Conservation (phyloP, 2,113 vertebrate species). For the Carassius auratus region DNA sequence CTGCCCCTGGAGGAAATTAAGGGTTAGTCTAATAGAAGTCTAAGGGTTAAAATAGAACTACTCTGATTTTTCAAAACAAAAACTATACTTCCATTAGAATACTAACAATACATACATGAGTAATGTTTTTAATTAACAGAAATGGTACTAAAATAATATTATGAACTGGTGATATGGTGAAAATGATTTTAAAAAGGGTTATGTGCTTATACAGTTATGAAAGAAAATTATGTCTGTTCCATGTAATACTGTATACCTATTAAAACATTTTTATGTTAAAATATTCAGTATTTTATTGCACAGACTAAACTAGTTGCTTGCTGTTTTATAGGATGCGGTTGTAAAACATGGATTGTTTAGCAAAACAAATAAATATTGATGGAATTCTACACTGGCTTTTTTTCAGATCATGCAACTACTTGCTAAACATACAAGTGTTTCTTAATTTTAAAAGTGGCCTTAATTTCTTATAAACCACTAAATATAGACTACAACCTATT, state of each 20-base stretch:
- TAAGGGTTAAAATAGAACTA: neutral
- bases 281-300: neutral
- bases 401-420: neutral
- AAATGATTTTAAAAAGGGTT: neutral
- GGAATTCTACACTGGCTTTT: neutral
- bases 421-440: neutral
- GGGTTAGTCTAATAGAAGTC: neutral
- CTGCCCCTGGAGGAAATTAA: neutral
- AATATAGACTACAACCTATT: constrained; percentile 41
- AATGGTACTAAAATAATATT: neutral
- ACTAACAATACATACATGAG: neutral
- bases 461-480: neutral
- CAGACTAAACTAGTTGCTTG: neutral
- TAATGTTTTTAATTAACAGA: neutral
- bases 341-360: neutral
- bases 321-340: neutral
- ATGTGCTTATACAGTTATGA: neutral
- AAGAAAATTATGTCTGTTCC: neutral
- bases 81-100: neutral
- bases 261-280: neutral
- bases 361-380: constrained; percentile 2
- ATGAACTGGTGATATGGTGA: neutral
- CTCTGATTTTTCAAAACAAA: neutral
- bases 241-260: neutral
- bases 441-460: neutral